phyloP scores from a whole-genome alignment of 1,140 invertebrate species.

The Notospermus geniculatus region DNA sequence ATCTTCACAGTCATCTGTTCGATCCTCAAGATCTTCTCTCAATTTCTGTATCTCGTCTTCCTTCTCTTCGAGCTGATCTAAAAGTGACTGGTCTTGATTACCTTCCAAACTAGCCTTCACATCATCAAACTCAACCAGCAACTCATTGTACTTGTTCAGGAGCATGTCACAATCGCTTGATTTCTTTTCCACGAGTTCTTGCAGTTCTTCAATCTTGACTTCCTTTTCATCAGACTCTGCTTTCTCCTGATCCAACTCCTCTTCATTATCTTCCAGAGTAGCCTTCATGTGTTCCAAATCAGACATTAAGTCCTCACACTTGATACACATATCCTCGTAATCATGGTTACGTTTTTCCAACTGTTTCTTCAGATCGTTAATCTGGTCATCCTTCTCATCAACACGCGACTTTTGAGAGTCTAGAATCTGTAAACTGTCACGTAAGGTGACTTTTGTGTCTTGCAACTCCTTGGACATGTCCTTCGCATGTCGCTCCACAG shows the following conservation, averaged over 20 bases:
- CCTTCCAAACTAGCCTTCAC: neutral
- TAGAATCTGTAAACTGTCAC: neutral
- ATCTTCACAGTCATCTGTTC: neutral
- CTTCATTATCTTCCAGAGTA: neutral
- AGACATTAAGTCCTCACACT: constrained; percentile 1
- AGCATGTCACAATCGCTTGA: neutral
- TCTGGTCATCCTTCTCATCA: constrained; percentile 4
- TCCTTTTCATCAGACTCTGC: constrained; percentile 1
- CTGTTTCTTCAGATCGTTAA: neutral
- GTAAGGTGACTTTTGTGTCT: neutral
- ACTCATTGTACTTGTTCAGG: neutral
- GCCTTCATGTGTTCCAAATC: constrained; percentile 1
- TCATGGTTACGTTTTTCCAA: neutral
- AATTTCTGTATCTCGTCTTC: neutral
- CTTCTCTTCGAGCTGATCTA: neutral
- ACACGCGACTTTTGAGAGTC: neutral
- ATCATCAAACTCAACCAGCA: neutral
- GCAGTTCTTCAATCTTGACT: neutral
- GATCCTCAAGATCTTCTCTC: constrained; percentile 2
- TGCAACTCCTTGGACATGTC: neutral
- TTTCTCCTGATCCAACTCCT: neutral
- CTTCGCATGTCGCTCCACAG: neutral
- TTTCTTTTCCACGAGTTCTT: too few relatives aligned
- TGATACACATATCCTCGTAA: neutral
- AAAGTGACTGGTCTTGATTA: neutral